phyloP scores from a whole-genome alignment of 2,888 invertebrate genomes.

The Meliscaeva auricollis region DNA sequence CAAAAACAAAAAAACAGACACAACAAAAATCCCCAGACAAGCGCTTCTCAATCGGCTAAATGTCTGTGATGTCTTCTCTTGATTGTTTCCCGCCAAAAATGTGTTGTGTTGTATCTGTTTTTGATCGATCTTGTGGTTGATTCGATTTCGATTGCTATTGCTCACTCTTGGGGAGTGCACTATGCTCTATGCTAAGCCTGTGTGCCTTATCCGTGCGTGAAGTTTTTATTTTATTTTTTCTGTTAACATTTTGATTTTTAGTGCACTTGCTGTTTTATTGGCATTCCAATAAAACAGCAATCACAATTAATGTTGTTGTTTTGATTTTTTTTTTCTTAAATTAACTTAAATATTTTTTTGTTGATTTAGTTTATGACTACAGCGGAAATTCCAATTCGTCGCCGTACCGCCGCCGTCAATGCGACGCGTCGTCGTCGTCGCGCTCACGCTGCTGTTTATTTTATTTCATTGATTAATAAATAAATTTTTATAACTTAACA shows the following conservation, averaged over 20 bases:
- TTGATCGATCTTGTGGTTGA: conserved; percentile 18
- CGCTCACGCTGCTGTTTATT: background rate
- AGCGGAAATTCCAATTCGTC: conserved; percentile 61
- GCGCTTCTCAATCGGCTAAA: conserved; percentile 25
- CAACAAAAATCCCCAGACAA: conserved; percentile 19
- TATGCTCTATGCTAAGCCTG: background rate
- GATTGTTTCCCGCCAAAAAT: conserved; percentile 54
- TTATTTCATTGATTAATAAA: conserved; percentile 17
- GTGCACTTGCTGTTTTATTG: conserved; percentile 28
- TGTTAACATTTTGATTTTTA: conserved; percentile 10
- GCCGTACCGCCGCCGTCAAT: conserved; percentile 8
- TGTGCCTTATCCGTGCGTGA: conserved; percentile 41
- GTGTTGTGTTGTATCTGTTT: background rate
- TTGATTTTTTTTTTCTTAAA: conserved; percentile 23
- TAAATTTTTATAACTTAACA: conserved; percentile 30
- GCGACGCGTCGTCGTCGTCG: background rate
- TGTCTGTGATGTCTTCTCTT: conserved; percentile 36
- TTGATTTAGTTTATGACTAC: conserved; percentile 14
- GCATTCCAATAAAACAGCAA: conserved; percentile 34
- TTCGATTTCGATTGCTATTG: background rate
- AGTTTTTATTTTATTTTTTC: conserved; percentile 8
- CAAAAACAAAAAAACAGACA: conserved; percentile 10
- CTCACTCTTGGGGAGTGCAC: background rate
- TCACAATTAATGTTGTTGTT: conserved; percentile 53
- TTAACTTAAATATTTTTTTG: conserved; percentile 4